phyloP scores from a whole-genome alignment of 2,113 vertebrate genomes.

The Daubentonia madagascariensis region DNA sequence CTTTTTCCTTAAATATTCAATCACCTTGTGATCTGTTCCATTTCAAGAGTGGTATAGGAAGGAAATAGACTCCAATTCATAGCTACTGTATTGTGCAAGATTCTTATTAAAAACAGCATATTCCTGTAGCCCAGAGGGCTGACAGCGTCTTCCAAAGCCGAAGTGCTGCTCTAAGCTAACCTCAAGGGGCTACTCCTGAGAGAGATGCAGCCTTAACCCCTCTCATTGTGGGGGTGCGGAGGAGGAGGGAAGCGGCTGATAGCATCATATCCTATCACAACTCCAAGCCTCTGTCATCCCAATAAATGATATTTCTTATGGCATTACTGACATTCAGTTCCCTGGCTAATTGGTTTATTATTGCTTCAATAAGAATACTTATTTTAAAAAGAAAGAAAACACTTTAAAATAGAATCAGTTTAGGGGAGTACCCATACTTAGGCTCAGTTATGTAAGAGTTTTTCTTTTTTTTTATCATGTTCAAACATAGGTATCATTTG shows the following conservation, averaged over 20 bases:
- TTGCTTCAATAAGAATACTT: slow-evolving; percentile 49
- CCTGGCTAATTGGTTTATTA: slow-evolving; percentile 51
- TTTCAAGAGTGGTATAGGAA: slow-evolving; percentile 13
- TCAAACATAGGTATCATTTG: slow-evolving; percentile 81
- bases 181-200: slow-evolving; percentile 79
- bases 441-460: background rate
- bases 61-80: slow-evolving; percentile 66
- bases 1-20: slow-evolving; percentile 34
- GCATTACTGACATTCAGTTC: slow-evolving; percentile 46
- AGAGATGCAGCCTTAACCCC: slow-evolving; percentile 69
- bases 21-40: slow-evolving; percentile 42
- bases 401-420: background rate
- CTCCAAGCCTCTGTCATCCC: slow-evolving; percentile 32
- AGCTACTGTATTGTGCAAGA: slow-evolving; percentile 70
- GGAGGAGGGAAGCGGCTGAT: background rate
- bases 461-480: slow-evolving; percentile 38
- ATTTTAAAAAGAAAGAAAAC: slow-evolving; percentile 42
- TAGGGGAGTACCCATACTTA: background rate
- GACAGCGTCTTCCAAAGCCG: slow-evolving; percentile 82
- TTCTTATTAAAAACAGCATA: slow-evolving; percentile 83
- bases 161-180: slow-evolving; percentile 78
- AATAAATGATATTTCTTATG: slow-evolving; percentile 67
- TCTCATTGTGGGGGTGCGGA: background rate
- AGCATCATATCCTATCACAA: background rate
- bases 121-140: slow-evolving; percentile 86